Evolutionary conservation across 2,113 vertebrate genomes (phyloP), one percentile per base, ranked within the genome.

Genomic region (Chloropsis cyanopogon): DNA sequence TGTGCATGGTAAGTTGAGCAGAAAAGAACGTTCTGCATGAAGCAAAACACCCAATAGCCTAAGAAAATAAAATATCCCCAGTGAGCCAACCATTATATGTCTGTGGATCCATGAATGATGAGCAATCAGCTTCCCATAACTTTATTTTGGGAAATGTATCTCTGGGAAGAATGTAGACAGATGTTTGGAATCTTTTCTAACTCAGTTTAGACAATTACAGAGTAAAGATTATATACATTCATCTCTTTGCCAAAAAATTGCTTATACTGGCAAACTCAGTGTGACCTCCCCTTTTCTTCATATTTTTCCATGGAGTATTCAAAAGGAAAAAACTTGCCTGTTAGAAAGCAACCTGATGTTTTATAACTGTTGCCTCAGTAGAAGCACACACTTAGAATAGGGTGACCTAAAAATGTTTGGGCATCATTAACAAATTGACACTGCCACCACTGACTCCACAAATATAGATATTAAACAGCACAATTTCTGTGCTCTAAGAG

Each of bases 21-120:
- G 64, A 95, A 94, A 82, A 20, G 52, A 88, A 70, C 0, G 0
- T 88, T 92, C 56, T 94, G 21, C 60, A 39, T 68, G 20, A 88
- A 92, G 41, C 53, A 64, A 56, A 86, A 66, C 12, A 49, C 59
- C 77, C 64, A 92, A 86, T 9, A 69, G 31, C 64, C 46, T 49
- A 78, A 76, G 52, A 93, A 96, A 97, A 93, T 57, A 90, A 86
- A 94, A 88, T 49, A 75, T 39, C n/a, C 50, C 39, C 53, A 82
- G 21, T 70, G 42, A 90, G 31, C 49, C 33, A 95, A 64, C 9
- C 20, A 60, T 76, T 79, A n/a, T 75, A 91, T 84, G 82, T 88
- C 68, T 88, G 42, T 92, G 37, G 60, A 71, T 88, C 42, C 60
- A 46, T 56, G 41, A 94, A 63, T 64, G 82, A 76, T 49, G 59